These are phyloP conservation scores for Smittia aterrima DNA, from an alignment of 2,888 invertebrate genomes.

Conservation along the genomic window DNA sequence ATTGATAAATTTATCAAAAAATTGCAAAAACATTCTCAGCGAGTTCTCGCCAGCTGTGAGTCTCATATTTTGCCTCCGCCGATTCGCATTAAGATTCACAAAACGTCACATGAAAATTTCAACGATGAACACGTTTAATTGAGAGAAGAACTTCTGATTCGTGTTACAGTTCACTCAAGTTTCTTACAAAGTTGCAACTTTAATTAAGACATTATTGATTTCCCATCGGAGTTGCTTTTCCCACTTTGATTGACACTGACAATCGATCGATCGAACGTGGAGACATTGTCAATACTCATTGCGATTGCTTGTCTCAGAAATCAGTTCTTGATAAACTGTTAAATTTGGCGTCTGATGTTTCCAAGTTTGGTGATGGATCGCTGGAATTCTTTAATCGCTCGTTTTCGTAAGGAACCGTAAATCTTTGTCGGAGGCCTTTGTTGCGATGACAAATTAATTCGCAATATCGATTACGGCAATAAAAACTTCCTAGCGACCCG, in stretches of 20 bases:
- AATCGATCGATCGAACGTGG: not conserved
- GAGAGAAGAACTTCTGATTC: not conserved
- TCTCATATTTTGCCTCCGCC: no score
- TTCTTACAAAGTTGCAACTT: not conserved
- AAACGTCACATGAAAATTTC: not conserved
- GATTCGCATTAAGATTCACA: not conserved
- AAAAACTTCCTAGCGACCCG: slow-evolving; percentile 9
- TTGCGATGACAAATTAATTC: slow-evolving; percentile 36
- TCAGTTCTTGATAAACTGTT: slow-evolving; percentile 7
- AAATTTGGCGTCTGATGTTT: not conserved
- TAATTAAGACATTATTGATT: slow-evolving; percentile 8
- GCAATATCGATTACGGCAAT: not conserved
- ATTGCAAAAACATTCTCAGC: no score
- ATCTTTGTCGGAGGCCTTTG: slow-evolving; percentile 27
- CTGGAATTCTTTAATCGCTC: not conserved
- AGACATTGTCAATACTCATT: not conserved
- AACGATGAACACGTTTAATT: not conserved
- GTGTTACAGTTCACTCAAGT: not conserved
- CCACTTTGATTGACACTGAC: slow-evolving; percentile 39
- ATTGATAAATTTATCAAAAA: not conserved
- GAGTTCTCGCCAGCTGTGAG: not conserved
- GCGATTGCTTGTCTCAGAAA: not conserved
- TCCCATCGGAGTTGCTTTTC: not conserved
- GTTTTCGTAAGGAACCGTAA: slow-evolving; percentile 19
- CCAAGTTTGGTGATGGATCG: not conserved